Evolutionary conservation across 2,113 vertebrate genomes (phyloP).

Genomic region (Corydoras maculifer): DNA sequence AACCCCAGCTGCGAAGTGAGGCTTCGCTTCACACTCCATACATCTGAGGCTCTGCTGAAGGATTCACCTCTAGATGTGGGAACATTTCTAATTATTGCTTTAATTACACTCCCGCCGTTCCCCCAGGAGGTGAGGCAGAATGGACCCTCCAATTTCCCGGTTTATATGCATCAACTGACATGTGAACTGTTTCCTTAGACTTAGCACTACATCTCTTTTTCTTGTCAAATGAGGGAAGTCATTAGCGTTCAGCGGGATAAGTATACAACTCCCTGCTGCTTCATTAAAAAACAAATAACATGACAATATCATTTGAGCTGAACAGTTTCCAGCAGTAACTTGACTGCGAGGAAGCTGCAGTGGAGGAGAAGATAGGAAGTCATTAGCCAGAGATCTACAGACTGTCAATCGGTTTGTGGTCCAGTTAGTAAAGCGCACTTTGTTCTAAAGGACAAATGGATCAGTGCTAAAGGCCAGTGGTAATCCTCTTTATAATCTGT

Average conservation of each 20-base stretch:
- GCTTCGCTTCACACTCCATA: constrained; percentile 54
- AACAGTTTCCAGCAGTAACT: constrained; percentile 9
- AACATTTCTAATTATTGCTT: constrained; percentile 58
- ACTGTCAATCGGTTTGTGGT: neutral
- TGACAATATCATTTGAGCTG: neutral
- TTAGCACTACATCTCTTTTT: constrained; percentile 4
- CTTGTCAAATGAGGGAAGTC: neutral
- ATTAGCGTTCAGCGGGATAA: constrained; percentile 12
- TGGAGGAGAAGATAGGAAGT: neutral
- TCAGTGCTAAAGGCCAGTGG: constrained; percentile 12
- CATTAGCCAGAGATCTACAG: constrained; percentile 10
- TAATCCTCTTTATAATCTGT: constrained; percentile 29
- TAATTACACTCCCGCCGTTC: constrained; percentile 62
- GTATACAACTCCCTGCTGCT: neutral
- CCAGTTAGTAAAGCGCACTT: neutral
- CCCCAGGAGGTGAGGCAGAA: constrained; percentile 30
- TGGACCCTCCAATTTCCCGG: constrained; percentile 6
- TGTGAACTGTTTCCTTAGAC: constrained; percentile 2
- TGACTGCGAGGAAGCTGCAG: neutral
- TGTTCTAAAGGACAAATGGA: constrained; percentile 19
- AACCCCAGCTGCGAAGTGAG: constrained; percentile 39
- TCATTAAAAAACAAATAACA: constrained; percentile 14
- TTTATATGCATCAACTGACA: constrained; percentile 23
- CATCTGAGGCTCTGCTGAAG: constrained; percentile 50
- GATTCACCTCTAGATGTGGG: constrained; percentile 44